These are phyloP conservation scores for Aspidapion aeneum DNA, from an alignment of 2,888 invertebrate genomes.

Conservation along the genomic window DNA sequence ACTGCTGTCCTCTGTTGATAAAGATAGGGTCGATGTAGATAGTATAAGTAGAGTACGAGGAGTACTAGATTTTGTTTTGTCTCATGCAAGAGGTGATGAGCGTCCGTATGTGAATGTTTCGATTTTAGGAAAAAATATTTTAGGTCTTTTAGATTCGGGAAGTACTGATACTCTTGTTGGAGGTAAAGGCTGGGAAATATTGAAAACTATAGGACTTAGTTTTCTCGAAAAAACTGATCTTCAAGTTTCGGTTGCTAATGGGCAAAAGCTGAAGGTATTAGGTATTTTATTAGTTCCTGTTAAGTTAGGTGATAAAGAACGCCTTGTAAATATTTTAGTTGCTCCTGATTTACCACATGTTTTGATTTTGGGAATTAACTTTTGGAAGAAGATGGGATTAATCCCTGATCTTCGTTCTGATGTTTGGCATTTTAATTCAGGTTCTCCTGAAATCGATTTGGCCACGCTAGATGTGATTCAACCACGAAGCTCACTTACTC, in stretches of 20 bases:
- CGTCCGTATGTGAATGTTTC: slow-evolving; percentile 8
- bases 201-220: background rate
- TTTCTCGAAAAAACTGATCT: background rate
- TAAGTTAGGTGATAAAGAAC: slow-evolving; percentile 1
- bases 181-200: slow-evolving; percentile 6
- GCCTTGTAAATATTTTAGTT: slow-evolving; percentile 5
- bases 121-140: background rate
- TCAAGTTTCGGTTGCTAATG: slow-evolving; percentile 1
- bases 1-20: background rate
- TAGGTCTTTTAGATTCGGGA: slow-evolving; percentile 6
- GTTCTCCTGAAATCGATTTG: too few species aligned
- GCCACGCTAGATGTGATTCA: too few species aligned
- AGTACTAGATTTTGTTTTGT: slow-evolving; percentile 9
- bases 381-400: slow-evolving; percentile 10
- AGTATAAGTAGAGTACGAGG: slow-evolving; percentile 5
- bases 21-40: background rate
- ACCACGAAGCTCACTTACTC: too few species aligned
- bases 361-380: slow-evolving; percentile 10
- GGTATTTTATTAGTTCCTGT: slow-evolving; percentile 7
- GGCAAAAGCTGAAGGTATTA: slow-evolving; percentile 1
- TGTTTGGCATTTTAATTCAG: too few species aligned
- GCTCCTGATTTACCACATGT: slow-evolving; percentile 4
- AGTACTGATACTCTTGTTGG: slow-evolving; percentile 7
- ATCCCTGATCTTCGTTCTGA: slow-evolving; percentile 5
- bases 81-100: slow-evolving; percentile 3